phyloP scores from a whole-genome alignment of 2,113 vertebrate species.

The Myiozetetes cayanensis region DNA sequence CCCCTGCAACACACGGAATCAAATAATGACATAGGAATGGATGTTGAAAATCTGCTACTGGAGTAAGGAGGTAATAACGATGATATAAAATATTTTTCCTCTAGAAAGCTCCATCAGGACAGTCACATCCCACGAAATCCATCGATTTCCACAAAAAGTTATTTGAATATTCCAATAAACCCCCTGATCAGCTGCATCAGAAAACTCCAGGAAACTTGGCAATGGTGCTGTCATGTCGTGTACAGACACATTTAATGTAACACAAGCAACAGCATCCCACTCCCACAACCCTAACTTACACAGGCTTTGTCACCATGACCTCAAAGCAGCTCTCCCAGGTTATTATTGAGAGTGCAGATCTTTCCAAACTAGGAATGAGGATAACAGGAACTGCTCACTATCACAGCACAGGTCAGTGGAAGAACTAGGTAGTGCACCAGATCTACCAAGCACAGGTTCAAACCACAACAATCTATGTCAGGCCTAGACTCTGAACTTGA shows the following conservation, averaged over 20 bases:
- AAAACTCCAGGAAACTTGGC: background rate
- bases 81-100: background rate
- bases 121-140: background rate
- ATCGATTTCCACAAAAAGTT: background rate
- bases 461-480: rapidly evolving
- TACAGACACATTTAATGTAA: background rate
- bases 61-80: background rate
- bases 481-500: background rate
- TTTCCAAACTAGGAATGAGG: background rate
- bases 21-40: background rate
- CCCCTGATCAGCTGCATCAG: background rate
- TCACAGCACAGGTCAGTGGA: background rate
- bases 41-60: background rate
- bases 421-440: background rate
- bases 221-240: background rate
- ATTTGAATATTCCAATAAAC: background rate
- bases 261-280: background rate
- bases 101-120: background rate
- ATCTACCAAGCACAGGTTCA: rapidly evolving
- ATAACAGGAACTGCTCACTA: rapidly evolving
- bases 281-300: background rate
- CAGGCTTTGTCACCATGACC: background rate
- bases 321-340: background rate
- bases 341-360: background rate
- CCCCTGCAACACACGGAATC: background rate